phyloP scores from a whole-genome alignment of 2,888 invertebrate species.

The Caenorhabditis parvicauda region DNA sequence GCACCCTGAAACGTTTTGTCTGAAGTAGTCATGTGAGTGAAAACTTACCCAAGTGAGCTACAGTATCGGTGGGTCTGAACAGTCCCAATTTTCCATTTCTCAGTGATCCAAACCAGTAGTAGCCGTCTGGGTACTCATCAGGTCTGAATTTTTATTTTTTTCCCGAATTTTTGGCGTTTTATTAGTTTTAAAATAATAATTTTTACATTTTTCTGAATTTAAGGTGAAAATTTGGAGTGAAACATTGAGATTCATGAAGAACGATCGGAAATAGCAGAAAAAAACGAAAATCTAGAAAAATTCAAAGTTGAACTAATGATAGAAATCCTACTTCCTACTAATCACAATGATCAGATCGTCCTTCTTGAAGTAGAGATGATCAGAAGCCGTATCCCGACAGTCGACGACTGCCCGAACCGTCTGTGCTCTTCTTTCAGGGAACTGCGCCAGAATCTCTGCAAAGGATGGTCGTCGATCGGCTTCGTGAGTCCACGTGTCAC shows the following conservation, averaged over 20 bases:
- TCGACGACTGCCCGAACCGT: constrained; percentile 82
- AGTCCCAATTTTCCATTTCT: constrained; percentile 71
- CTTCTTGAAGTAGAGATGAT: constrained; percentile 79
- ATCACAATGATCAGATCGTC: constrained; percentile 90
- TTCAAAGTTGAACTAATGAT: neutral
- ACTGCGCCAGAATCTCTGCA: constrained; percentile 71
- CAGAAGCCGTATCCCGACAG: constrained; percentile 69
- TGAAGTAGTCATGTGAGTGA: neutral
- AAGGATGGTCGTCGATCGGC: constrained; percentile 84
- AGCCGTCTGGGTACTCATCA: constrained; percentile 50
- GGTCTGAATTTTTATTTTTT: no score
- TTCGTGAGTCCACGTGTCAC: constrained; percentile 93
- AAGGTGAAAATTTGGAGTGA: neutral
- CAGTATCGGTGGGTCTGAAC: constrained; percentile 39
- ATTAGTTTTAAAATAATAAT: no score
- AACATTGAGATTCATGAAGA: neutral
- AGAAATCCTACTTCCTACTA: constrained; percentile 72
- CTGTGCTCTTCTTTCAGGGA: constrained; percentile 71
- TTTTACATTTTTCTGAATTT: neutral
- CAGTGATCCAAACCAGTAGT: constrained; percentile 85
- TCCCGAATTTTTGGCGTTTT: no score
- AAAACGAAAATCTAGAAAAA: no score
- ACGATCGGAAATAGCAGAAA: neutral
- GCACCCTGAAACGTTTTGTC: constrained; percentile 3
- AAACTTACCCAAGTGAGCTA: constrained; percentile 32